phyloP scores from a whole-genome alignment of 1,140 invertebrate species.

The Aphis gossypii region DNA sequence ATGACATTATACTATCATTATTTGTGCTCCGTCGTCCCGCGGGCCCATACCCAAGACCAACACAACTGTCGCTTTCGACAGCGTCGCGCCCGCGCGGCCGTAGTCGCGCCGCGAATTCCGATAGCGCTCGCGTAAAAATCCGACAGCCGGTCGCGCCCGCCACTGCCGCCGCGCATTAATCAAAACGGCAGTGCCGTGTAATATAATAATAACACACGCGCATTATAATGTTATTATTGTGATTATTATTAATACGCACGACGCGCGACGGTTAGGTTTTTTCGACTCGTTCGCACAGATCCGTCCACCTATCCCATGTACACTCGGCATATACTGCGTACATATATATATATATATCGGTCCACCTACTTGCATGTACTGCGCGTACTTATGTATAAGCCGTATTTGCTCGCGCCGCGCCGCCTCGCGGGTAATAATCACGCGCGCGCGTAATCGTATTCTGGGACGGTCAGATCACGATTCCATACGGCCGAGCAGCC shows the following conservation, averaged over 20 bases:
- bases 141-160: not conserved
- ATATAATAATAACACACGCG: conserved; percentile 4
- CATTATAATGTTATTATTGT: not conserved
- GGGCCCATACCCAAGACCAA: too few relatives aligned
- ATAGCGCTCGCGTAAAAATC: conserved; percentile 1
- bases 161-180: conserved; percentile 25
- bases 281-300: not conserved
- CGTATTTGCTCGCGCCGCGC: not conserved
- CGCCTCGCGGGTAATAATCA: conserved; percentile 22
- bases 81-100: not conserved
- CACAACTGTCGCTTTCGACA: not conserved
- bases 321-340: not conserved
- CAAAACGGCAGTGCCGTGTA: not conserved
- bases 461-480: conserved; percentile 54
- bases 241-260: conserved; percentile 9
- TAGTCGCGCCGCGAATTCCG: not conserved
- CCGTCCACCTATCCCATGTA: not conserved
- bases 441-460: conserved; percentile 40
- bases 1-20: not conserved
- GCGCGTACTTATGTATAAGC: not conserved
- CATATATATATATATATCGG: not conserved
- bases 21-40: not conserved
- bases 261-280: conserved; percentile 12
- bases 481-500: not conserved
- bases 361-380: not conserved